Evolutionary conservation across 1,140 invertebrate species (phyloP), one percentile per base, ranked within the genome.

Genomic region (Caerostris extrusa): DNA sequence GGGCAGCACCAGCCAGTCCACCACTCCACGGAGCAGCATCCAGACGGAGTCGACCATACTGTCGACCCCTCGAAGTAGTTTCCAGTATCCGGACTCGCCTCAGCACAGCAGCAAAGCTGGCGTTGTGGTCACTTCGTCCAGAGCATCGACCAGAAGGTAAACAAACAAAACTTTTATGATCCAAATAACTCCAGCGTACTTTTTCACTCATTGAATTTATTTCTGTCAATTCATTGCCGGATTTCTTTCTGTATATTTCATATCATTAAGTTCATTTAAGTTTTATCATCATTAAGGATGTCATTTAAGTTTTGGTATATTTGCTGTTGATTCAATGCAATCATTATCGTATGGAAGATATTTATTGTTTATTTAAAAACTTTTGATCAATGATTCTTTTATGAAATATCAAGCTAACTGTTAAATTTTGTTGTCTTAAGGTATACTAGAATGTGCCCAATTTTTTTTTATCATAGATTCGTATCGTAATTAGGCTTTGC

Each of bases 61-160:
- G 7, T 95, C 95, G 12, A 96, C 96, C 19, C 96, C 97, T 69
- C 96, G 97, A 93, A 96, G 97, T 6, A 97, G 96, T 86, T 97
- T 97, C 95, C 97, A 97, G 94, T 96, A 97, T 77, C 95, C 95
- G 96, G 97, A 95, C 95, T 96, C 90, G 95, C 97, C 96, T 82
- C 97, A 96, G 95, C 96, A 96, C 95, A 97, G 96, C 69, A 97
- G 96, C 95, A 98, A 97, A 96, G 98, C 97, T 17, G 98, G 98
- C 5, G 98, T 98, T 8, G 98, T 99, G 12, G 98, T 99, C n/a
- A 99, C 98, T 1, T 98, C 98, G 56, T 98, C 98, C 95, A 96
- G 98, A 77, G 98, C 98, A 95, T 98, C 98, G 3, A 98, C 98
- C 95, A 96, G 98, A 96, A 98, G 98, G 98, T 98, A 96, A 8